phyloP scores from a whole-genome alignment of 2,797 vertebrate genomes.

The Bucorvus abyssinicus region DNA sequence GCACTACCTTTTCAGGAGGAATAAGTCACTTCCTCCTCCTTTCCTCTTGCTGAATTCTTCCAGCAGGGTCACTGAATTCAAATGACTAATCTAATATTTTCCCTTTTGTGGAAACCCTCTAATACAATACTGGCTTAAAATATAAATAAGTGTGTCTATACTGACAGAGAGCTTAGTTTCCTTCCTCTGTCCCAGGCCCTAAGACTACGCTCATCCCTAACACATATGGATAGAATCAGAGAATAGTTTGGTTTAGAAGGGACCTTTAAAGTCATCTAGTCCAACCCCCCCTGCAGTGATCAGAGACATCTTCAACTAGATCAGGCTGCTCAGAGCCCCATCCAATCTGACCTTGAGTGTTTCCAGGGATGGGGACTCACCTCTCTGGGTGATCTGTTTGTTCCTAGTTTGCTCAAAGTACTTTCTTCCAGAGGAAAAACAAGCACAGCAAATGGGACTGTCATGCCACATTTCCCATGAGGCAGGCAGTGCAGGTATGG shows the following conservation, averaged over 20 bases:
- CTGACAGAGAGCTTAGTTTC: not conserved
- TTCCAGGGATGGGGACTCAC: not conserved
- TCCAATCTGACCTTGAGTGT: not conserved
- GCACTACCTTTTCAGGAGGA: constrained; percentile 7
- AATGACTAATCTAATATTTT: not conserved
- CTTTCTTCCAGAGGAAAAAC: not conserved
- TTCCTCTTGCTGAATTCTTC: constrained; percentile 22
- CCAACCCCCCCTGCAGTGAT: not conserved
- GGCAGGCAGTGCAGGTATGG: not conserved
- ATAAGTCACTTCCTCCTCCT: constrained; percentile 29
- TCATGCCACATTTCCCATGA: not conserved
- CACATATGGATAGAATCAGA: not conserved
- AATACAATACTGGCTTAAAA: not conserved
- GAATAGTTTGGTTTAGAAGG: not conserved
- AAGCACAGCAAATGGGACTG: not conserved
- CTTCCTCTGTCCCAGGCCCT: not conserved
- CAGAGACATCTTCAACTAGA: not conserved
- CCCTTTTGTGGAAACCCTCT: not conserved
- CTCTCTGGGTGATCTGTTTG: not conserved
- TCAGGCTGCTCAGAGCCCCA: not conserved
- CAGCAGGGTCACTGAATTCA: not conserved
- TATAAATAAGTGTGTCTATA: not conserved
- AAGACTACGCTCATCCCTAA: not conserved
- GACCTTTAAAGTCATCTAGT: not conserved
- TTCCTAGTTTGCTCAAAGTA: not conserved